Evolutionary conservation across 2,113 vertebrate genomes (phyloP), one percentile per base, ranked within the genome.

Genomic region (Neogobius melanostomus): DNA sequence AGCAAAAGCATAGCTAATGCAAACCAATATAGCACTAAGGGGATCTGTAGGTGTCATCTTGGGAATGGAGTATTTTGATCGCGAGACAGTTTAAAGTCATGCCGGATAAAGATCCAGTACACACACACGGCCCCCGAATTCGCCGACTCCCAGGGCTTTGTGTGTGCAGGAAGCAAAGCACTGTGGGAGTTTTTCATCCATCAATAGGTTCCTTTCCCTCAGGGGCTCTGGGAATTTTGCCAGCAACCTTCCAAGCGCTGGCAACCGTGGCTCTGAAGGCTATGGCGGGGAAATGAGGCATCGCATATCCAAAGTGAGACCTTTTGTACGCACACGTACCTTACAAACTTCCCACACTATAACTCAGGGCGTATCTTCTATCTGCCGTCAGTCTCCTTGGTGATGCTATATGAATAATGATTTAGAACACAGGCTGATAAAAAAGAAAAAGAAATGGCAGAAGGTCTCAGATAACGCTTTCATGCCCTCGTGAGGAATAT

Each of bases 151-250:
- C 64, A 76, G 82, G 80, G 76, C 67, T 82, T 80, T 82, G 79
- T 85, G 75, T 66, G 53, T 75, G 86, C 81, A 90, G 84, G 80
- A 85, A 90, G 88, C 84, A 76, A 85, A 77, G 80, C 71, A 87
- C 81, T 87, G 85, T 91, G 87, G 84, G 84, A 90, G 82, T 81
- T 83, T 81, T 79, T 85, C 82, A 71, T 79, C 82, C 75, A 88
- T 91, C 88, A 89, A 87, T 90, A 82, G 87, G 71, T 85, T 82
- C 77, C 75, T 81, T 85, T 84, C 78, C 88, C 66, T 82, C 73
- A 69, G 82, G 78, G 65, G 73, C 64, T 71, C 74, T 82, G 76
- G 90, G 87, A 88, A 73, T 71, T 51, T 60, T 68, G 87, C 88
- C 88, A 89, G 65, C 80, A 77, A 75, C 70, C 66, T 52, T 75